Evolutionary conservation across 2,113 vertebrate genomes (phyloP), one percentile per base, ranked within the genome.

Genomic region (Toxotes jaculatrix): DNA sequence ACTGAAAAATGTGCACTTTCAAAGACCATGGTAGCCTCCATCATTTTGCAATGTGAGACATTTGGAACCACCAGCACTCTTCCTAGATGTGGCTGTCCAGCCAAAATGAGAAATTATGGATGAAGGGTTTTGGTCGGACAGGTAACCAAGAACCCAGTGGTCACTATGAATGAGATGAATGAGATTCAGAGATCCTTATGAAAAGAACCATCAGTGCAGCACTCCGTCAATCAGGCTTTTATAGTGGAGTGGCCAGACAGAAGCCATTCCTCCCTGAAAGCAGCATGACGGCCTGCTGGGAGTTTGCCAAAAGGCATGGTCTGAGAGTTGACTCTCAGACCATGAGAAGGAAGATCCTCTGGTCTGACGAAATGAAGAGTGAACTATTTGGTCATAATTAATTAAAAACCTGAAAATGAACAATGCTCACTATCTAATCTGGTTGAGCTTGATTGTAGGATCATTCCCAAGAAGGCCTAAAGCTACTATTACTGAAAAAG

Each of bases 291-390:
- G 40, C 42, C 51, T 17, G 34, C 49, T 74, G 45, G 62, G 34
- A 56, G 60, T 77, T 77, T 59, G 51, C 60, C 51, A 65, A 65
- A 57, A 51, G 6, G 14, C 59, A 27, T 27, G 27, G 27, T 27
- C 27, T 27, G 27, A 27, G 27, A 27, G 27, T 27, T 27, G 27
- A 57, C 42, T 65, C 19, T 65, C 55, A 57, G 61, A 32, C 51
- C 36, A 61, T 67, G 64, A 74, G 42, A 67, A 74, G n/a, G 45
- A 74, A 74, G 51, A 81, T 75, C 34, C 27, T 61, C 43, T 61
- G 19, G 21, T 53, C 79, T 55, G 56, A 69, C 69, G 27, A 55
- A 63, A 63, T 31, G 4, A 62, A 38, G 31, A 34, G 13, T 55
- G 27, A 61, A 62, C 21, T 57, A 12, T 55, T 60, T 61, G 16